Percentiles rank a stretch among this genome's conserved stretches.
These are phyloP conservation scores for Ceratina australensis DNA, from an alignment of 1,140 invertebrate genomes.

Conservation along the genomic window DNA sequence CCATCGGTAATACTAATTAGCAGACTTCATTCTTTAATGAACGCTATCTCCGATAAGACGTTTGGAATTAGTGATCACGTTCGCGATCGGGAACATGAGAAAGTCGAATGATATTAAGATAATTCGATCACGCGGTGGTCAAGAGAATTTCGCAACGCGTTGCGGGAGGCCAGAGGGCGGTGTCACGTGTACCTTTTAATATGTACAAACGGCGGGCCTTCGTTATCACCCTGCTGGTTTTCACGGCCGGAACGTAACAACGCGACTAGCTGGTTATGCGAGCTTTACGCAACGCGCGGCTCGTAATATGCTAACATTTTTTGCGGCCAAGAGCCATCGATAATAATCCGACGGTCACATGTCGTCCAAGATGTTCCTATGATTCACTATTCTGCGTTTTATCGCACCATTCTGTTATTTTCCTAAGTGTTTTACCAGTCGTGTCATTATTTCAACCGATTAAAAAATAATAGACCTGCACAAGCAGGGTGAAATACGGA, in stretches of 20 bases:
- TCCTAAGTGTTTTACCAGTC: too few species aligned
- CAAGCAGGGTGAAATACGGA: too few species aligned
- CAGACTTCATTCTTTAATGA: too few species aligned
- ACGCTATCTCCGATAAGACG: too few species aligned
- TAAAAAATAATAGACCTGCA: too few species aligned
- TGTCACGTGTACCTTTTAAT: constrained; percentile 44
- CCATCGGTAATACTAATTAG: too few species aligned
- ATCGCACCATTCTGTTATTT: neutral
- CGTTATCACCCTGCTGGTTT: constrained; percentile 39
- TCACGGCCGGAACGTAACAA: constrained; percentile 47
- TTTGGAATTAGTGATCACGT: too few species aligned
- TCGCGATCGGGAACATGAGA: too few species aligned
- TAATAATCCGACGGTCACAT: constrained; percentile 46
- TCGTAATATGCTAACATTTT: constrained; percentile 37
- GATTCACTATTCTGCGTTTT: constrained; percentile 23
- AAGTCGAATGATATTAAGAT: constrained; percentile 1
- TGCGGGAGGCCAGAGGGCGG: neutral
- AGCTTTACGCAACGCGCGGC: constrained; percentile 50
- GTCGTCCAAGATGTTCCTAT: constrained; percentile 37
- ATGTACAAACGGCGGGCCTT: constrained; percentile 18
- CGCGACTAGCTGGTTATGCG: constrained; percentile 35
- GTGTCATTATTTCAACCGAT: too few species aligned
- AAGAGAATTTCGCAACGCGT: neutral
- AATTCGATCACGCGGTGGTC: constrained; percentile 1
- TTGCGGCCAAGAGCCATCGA: constrained; percentile 35